Base-by-base conservation (phyloP, 1,140 invertebrate genomes). In the Caenorhabditis latens region DNA sequence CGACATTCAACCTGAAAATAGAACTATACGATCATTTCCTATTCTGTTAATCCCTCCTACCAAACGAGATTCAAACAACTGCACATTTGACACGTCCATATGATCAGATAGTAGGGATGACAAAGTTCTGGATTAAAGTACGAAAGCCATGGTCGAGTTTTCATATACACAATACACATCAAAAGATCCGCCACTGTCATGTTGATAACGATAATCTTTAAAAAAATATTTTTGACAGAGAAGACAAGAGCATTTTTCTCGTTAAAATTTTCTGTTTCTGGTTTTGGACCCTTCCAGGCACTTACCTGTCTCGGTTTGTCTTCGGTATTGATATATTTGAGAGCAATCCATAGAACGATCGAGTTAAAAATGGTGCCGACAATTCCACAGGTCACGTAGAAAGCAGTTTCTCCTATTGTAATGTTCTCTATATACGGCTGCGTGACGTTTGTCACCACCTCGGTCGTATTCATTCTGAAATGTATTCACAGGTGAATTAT, bases 151-250 rank as follows among this genome's bases (percentile, higher is more conserved):
- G 91, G 91, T 53, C 91, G 58, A 24, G 91, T 92, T 42, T 89
- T 57, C 90, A 92, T 92, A 79, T 92, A 92, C 32, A 92, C 75
- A 4, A 89, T 61, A 79, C 91, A 92, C 42, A 90, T 90, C 24
- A 92, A 40, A 58, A 92, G 84, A 88, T 92, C 91, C n/a, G 91
- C 90, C 19, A 92, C 88, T 46, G 91, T 92, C 91, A 92, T 92
- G 89, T 92, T 92, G 13, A 92, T 92, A 19, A 92, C 91, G 82
- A 92, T 90, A n/a, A 92, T 90, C 91, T n/a, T n/a, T 91, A 55
- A 83, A 90, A 83, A 86, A 32, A 1, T 75, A 3, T 32, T 88
- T 24, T 14, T 89, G 32, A 14, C 9, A 65, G n/a, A 57, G 16
- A 32, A 63, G 9, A 32, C 16, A 48, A 9, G 6, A 79, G 4